Base-by-base conservation (phyloP, 1,140 invertebrate genomes). In the Ditylenchus dipsaci region DNA sequence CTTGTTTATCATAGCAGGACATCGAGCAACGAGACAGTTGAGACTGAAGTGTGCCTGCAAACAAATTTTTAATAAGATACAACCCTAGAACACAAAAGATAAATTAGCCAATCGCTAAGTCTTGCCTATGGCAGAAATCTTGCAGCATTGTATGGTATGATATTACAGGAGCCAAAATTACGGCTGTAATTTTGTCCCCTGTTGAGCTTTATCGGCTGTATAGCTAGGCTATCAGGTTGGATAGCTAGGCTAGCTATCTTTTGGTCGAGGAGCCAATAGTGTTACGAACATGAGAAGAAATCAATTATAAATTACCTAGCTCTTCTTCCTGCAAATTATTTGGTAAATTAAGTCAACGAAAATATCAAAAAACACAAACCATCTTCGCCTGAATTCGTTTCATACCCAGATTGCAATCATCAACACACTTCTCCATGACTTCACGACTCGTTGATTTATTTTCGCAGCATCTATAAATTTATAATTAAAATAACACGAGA, bases 361-460 rank as follows among this genome's bases (percentile, higher is more conserved):
- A 42, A 56, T 26, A n/a, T n/a, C n/a, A n/a, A n/a, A n/a, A n/a
- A 11, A 38, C 3, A 11, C 33, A 5, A 11, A 38, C 78, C 26
- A 80, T 59, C 21, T 67, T 63, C 1, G 49, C 49, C 58, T 80
- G 77, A 38, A 80, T 78, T 30, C 70, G 70, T 38, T 82, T 70
- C 69, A 82, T 71, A 1, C 63, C 58, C 11, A 49, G 43, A 42
- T 77, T 78, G 43, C 78, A 80, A 11, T 43, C 49, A 30, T 80
- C 78, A 15, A 81, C 75, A 63, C 78, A 80, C 43, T 72, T 72
- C 43, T 83, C 80, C 13, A 80, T 68, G 9, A 47, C 45, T 38
- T 81, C 67, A 9, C 81, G 68, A 1, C 43, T 42, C 19, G 9
- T 74, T 43, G 53, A 65, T 49, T 82, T 80, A 60, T 73, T 63